Evolutionary conservation across 2,113 vertebrate genomes (phyloP), one percentile per base, ranked within the genome.

Genomic region (Dinomys branickii): DNA sequence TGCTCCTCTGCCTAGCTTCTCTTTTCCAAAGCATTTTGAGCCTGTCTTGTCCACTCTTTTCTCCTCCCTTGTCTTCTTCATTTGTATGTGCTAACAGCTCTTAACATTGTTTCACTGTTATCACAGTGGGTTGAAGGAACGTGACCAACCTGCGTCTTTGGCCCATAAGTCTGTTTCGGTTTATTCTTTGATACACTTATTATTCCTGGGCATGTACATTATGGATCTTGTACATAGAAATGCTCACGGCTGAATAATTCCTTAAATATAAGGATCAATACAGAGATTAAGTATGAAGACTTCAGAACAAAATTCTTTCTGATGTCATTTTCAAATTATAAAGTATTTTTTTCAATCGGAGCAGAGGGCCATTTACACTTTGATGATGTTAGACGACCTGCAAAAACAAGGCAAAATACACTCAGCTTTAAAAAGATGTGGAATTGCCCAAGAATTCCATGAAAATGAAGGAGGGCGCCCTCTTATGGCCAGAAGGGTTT

Each of bases 381-480:
- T 80, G 28, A 78, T 78, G 50, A 28, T 88, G 41, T 58, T 67
- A 35, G n/a, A 67, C 71, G 28, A 38, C 44, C 44, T 89, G 77
- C 89, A 88, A 85, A 77, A 63, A 82, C 5, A 91, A n/a, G 44
- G 12, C 12, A 41, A 22, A 33, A 47, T 50, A 63, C 54, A 35
- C 28, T n/a, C 85, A 82, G n/a, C 30, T 2, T 16, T 8, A 24
- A 52, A 47, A 56, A 87, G 52, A 73, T 24, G n/a, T 71, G 7
- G 7, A 38, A 12, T 33, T 83, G 75, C 35, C 61, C 44, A 82
- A 85, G 65, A 93, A 73, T 58, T 12, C 41, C 17, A 14, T 28
- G 73, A 16, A n/a, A 83, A 91, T 91, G 87, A n/a, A 96, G 24
- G 84, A 94, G 78, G 71, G 86, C 91, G 65, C 86, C 83, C 90